Evolutionary conservation across 2,113 vertebrate genomes (phyloP), one percentile per base, ranked within the genome.

Genomic region (Entomyzon cyanotis): DNA sequence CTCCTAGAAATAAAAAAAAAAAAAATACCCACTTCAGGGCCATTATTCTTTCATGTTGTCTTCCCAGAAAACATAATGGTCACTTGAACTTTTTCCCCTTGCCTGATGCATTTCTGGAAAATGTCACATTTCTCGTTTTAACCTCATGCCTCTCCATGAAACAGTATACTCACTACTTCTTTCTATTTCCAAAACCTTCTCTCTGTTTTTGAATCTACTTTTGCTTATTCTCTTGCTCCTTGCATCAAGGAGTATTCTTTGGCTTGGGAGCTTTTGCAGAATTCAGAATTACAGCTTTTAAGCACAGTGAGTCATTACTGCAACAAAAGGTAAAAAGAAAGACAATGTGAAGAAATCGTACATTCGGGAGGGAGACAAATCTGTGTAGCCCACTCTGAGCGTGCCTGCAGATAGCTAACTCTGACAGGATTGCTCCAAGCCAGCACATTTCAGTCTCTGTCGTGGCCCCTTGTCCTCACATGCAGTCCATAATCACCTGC

Each of bases 271-370:
- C 24, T 77, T 77, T 65, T 84, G 37, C 47, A 70, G 79, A 90
- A 84, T 70, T 81, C 71, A 31, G 41, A 83, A 60, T 88, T 84
- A 58, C 9, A 74, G 59, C 79, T 90, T 95, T 90, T 94, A 86
- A 93, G 85, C 42, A 49, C 63, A 70, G 52, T 83, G 71, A 95
- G 63, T 95, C 63, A 83, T 62, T 91, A 56, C 44, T 87, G 60
- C 28, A 82, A 92, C 55, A 88, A 95, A 96, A 93, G 55, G 68
- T 70, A 86, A 73, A 87, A 83, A 73, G 53, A 62, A 87, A 92
- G 63, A 50, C 42, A 69, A 46, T 8, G 63, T 69, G 83, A 89
- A 91, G 67, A 64, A 84, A 87, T n/a, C 64, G 46, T 47, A 35
- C 46, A 28, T 1, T 37, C 55, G 16, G 35, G 80, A 83, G 64